Evolutionary conservation across 2,797 vertebrate species (phyloP).

Genomic region (Numenius phaeopus): DNA sequence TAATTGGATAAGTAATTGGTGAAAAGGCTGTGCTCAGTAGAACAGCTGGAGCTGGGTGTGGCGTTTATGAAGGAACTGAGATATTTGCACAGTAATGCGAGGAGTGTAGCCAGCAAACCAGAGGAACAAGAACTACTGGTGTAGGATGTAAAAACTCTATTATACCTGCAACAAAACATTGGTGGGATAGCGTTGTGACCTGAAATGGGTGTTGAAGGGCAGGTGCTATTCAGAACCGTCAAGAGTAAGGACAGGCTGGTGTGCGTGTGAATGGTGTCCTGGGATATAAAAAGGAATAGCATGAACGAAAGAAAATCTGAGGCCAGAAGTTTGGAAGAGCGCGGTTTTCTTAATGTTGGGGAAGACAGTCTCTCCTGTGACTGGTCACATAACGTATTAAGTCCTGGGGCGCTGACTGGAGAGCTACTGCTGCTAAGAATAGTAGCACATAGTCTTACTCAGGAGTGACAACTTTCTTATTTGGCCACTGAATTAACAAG

Average conservation of each 20-base stretch:
- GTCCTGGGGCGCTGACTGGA: not conserved
- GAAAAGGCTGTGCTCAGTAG: not conserved
- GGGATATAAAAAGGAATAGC: not conserved
- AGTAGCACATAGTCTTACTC: not conserved
- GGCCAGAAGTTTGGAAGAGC: not conserved
- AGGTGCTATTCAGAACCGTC: not conserved
- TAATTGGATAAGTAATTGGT: conserved; percentile 59
- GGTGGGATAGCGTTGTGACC: not conserved
- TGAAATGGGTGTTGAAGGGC: not conserved
- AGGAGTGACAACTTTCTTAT: conserved; percentile 30
- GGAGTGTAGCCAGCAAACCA: conserved; percentile 41
- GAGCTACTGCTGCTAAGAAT: not conserved
- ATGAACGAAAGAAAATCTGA: not conserved
- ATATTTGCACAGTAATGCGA: not conserved
- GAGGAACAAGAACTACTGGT: conserved; percentile 58
- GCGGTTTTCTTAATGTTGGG: not conserved
- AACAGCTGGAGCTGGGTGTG: conserved; percentile 42
- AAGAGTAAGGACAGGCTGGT: not conserved
- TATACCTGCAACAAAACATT: not conserved
- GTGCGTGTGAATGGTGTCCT: not conserved
- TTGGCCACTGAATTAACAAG: conserved; percentile 1
- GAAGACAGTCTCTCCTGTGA: too few relatives aligned
- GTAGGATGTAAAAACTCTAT: not conserved
- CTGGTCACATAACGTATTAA: too few relatives aligned
- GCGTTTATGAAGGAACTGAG: not conserved